Conservation (phyloP, 1,140 invertebrate genomes). For the Oncopeltus fasciatus region DNA sequence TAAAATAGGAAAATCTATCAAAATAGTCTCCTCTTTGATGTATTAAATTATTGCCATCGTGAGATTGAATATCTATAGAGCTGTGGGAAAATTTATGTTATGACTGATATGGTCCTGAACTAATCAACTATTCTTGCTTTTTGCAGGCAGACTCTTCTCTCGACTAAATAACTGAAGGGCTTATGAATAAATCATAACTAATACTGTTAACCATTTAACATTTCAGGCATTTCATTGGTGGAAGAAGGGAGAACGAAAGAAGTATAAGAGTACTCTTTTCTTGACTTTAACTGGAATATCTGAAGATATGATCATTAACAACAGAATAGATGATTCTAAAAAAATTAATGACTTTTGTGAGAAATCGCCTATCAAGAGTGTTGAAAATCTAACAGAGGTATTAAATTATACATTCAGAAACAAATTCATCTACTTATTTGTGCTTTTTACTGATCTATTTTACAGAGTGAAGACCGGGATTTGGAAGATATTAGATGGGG, state of each 20-base stretch:
- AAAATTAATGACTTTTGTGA: too few relatives aligned
- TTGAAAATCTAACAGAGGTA: not conserved
- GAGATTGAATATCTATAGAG: not conserved
- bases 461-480: constrained; percentile 7
- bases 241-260: constrained; percentile 26
- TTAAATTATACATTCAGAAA: not conserved
- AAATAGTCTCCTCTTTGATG: too few relatives aligned
- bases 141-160: not conserved
- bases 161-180: not conserved
- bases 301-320: constrained; percentile 19
- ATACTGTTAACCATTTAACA: not conserved
- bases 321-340: too few relatives aligned
- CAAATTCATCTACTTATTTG: not conserved
- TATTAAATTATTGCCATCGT: not conserved
- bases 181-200: not conserved
- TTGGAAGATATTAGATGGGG: constrained; percentile 31
- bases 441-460: not conserved
- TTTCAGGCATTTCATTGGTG: constrained; percentile 31
- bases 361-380: not conserved
- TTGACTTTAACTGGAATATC: constrained; percentile 34
- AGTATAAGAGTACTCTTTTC: constrained; percentile 35
- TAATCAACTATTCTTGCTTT: too few relatives aligned
- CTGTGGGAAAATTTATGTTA: too few relatives aligned
- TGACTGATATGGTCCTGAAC: too few relatives aligned
- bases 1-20: too few relatives aligned